A percentile compares a stretch with the other conserved stretches of the same genome.
Evolutionary conservation across 92 coral and sea anemone species (phyloP).

Genomic region (Micromussa lordhowensis): DNA sequence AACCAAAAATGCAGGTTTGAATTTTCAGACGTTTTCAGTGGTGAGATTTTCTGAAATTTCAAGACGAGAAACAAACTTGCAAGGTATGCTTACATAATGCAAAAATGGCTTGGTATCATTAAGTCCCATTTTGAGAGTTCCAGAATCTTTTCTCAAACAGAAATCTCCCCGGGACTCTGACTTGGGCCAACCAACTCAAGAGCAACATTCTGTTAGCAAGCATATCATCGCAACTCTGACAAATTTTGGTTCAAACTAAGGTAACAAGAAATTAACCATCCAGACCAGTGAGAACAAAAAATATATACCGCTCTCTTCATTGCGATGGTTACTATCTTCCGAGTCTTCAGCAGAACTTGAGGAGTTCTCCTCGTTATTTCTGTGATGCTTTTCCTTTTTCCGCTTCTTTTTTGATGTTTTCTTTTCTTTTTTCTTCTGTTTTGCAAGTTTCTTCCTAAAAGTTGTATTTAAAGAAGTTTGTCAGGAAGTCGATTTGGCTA

Average conservation of each 20-base stretch:
- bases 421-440: conserved; percentile 49
- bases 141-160: no score
- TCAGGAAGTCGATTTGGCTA: no score
- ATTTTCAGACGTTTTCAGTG: no score
- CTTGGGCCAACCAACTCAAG: no score
- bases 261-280: background rate
- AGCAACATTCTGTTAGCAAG: background rate
- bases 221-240: background rate
- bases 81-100: no score
- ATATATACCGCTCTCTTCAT: background rate
- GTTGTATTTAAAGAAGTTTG: background rate
- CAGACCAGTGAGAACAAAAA: background rate
- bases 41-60: no score
- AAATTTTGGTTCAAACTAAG: background rate
- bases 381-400: conserved; percentile 13
- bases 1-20: no score
- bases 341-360: conserved; percentile 39
- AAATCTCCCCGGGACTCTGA: no score
- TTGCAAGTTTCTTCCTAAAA: conserved; percentile 69
- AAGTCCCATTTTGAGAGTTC: no score
- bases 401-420: conserved; percentile 31
- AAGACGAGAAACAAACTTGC: no score
- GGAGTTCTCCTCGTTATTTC: background rate
- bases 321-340: background rate
- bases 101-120: no score